Percentiles rank a stretch among this genome's conserved stretches.
Conservation (phyloP, 2,888 invertebrate genomes). For the Griposia aprilina region DNA sequence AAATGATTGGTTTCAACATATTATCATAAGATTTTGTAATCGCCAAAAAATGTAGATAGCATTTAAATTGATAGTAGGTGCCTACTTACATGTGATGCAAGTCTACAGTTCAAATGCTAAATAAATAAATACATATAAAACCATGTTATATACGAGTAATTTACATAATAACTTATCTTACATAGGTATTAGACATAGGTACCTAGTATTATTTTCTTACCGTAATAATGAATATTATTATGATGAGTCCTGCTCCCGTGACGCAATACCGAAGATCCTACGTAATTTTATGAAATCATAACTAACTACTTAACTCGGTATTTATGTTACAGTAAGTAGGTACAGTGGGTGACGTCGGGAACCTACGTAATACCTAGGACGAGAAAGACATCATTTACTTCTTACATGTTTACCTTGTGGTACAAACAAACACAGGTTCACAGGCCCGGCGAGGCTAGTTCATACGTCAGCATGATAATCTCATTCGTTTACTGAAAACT, state of each 20-base stretch:
- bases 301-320: neutral
- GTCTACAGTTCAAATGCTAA: too few species aligned
- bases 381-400: neutral
- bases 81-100: too few species aligned
- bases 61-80: neutral
- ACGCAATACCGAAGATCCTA: neutral
- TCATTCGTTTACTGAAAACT: slow-evolving; percentile 44
- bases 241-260: neutral
- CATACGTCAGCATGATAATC: slow-evolving; percentile 25
- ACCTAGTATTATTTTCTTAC: neutral
- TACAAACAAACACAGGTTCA: slow-evolving; percentile 15
- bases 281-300: neutral
- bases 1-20: neutral
- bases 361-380: too few species aligned
- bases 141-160: too few species aligned
- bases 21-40: slow-evolving; percentile 19
- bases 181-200: neutral
- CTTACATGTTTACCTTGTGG: neutral
- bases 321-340: neutral
- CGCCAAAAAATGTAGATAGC: neutral
- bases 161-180: neutral
- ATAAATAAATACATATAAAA: neutral
- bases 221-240: neutral
- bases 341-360: neutral
- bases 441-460: slow-evolving; percentile 8